Conservation (phyloP, 2,797 vertebrate species). For the Oreochromis grahami region DNA sequence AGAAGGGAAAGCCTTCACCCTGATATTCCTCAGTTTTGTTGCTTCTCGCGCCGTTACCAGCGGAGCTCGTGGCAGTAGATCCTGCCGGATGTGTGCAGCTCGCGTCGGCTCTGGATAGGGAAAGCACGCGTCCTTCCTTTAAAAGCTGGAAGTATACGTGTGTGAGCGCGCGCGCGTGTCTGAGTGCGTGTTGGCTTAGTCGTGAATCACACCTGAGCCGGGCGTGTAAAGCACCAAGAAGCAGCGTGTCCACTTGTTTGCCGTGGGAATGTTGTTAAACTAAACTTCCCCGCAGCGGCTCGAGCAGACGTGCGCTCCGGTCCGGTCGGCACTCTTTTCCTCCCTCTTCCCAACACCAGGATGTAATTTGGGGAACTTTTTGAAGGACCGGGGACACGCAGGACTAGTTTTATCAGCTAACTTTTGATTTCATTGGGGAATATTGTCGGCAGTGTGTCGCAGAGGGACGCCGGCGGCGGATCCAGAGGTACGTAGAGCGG, state of each 20-base stretch:
- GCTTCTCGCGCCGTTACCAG: background rate
- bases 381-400: background rate
- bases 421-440: background rate
- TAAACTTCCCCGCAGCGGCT: conserved; percentile 12
- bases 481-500: conserved; percentile 1
- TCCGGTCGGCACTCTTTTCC: background rate
- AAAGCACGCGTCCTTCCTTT: background rate
- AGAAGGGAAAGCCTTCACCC: conserved; percentile 6
- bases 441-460: background rate
- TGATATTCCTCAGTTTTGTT: background rate
- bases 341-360: background rate
- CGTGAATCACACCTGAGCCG: conserved; percentile 37
- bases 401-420: background rate
- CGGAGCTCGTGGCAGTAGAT: conserved; percentile 1
- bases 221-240: conserved; percentile 11
- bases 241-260: background rate
- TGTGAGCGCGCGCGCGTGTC: background rate
- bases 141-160: background rate
- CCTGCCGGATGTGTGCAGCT: background rate
- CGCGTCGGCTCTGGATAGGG: background rate
- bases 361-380: conserved; percentile 55
- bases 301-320: background rate
- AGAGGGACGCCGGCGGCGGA: background rate
- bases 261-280: conserved; percentile 27
- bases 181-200: background rate